Evolutionary conservation across 2,113 vertebrate genomes (phyloP).

Genomic region (Pipra filicauda): DNA sequence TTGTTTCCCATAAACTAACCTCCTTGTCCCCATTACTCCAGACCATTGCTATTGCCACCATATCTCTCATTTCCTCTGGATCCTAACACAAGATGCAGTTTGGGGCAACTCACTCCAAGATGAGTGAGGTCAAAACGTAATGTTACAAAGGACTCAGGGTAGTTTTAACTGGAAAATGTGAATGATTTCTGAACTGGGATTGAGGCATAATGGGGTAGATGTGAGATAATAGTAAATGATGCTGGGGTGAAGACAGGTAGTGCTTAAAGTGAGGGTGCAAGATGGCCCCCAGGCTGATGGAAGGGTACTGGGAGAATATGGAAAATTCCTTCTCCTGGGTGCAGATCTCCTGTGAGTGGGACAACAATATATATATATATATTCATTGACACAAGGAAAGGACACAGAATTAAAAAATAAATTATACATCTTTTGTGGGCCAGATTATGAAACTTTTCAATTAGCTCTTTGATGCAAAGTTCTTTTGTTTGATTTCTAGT

Average conservation of each 20-base stretch:
- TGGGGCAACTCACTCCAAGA: background rate
- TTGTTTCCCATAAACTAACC: background rate
- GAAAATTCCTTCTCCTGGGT: background rate
- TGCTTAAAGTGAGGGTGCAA: background rate
- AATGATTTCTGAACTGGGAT: background rate
- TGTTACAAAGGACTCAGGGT: too few species aligned
- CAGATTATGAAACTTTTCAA: background rate
- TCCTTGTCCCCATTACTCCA: background rate
- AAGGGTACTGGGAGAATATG: background rate
- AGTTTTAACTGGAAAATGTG: background rate
- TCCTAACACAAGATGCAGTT: background rate
- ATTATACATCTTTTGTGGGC: background rate
- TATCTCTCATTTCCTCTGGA: background rate
- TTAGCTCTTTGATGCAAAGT: background rate
- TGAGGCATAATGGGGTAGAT: background rate
- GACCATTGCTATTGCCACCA: background rate
- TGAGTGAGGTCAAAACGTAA: background rate
- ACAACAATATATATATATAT: background rate
- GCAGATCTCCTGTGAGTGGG: background rate
- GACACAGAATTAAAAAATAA: background rate
- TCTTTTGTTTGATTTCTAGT: background rate
- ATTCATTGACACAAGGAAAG: background rate
- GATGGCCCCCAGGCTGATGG: background rate
- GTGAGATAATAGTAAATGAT: background rate
- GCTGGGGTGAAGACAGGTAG: background rate